A percentile compares a stretch with the other conserved stretches of the same genome.
Evolutionary conservation across 2,888 invertebrate genomes (phyloP).

Genomic region (Cephus runcator): DNA sequence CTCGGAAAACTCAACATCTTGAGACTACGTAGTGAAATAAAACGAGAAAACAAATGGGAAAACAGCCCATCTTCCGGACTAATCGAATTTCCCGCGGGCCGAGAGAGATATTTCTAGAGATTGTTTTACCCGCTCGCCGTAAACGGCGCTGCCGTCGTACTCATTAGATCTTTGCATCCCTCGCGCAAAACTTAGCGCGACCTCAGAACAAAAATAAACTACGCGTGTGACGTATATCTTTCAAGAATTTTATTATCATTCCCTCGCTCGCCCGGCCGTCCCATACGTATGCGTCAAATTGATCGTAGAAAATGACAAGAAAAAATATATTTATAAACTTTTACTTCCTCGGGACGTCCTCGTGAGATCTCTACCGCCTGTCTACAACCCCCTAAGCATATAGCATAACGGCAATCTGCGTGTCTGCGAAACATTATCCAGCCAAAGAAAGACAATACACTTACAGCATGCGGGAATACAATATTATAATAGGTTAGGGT

Average conservation of each 20-base stretch:
- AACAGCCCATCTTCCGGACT: slow-evolving; percentile 57
- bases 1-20: not conserved
- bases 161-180: not conserved
- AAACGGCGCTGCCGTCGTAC: slow-evolving; percentile 12
- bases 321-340: not conserved
- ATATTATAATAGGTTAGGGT: slow-evolving; percentile 30
- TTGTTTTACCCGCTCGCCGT: slow-evolving; percentile 48
- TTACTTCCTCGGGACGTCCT: not conserved
- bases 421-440: slow-evolving; percentile 57
- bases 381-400: not conserved
- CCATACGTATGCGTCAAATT: not conserved
- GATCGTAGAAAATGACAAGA: not conserved
- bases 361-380: not conserved
- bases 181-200: slow-evolving; percentile 5
- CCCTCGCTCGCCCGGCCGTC: not conserved
- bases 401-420: slow-evolving; percentile 34
- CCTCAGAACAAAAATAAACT: slow-evolving; percentile 8
- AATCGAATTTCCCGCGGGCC: slow-evolving; percentile 60
- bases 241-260: not conserved
- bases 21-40: slow-evolving; percentile 30
- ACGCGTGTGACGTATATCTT: not conserved
- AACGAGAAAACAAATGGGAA: slow-evolving; percentile 54
- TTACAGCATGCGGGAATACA: slow-evolving; percentile 29
- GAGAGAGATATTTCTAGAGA: slow-evolving; percentile 58
- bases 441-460: slow-evolving; percentile 54